Percentiles rank a stretch among this genome's conserved stretches.
Conservation (phyloP, 2,113 vertebrate genomes). For the Platichthys flesus region DNA sequence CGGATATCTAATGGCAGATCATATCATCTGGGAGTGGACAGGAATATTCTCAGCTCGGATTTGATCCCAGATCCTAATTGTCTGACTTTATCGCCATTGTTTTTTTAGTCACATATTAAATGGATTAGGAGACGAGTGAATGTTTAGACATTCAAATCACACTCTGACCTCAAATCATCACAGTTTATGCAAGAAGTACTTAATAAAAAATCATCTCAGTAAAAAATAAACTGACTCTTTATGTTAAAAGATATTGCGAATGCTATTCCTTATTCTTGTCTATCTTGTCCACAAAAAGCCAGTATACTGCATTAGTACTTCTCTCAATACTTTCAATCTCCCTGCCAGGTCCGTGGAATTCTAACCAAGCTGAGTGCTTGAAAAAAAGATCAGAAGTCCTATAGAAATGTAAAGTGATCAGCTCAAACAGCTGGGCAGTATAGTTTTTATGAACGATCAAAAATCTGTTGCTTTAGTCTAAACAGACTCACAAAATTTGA, state of each 20-base stretch:
- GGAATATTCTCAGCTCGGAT: slow-evolving; percentile 37
- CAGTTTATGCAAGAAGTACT: not conserved
- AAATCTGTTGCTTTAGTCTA: not conserved
- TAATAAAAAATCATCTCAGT: not conserved
- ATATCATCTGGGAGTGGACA: slow-evolving; percentile 27
- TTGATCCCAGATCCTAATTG: slow-evolving; percentile 21
- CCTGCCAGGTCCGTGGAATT: too few relatives aligned
- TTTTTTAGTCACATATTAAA: slow-evolving; percentile 28
- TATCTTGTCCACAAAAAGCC: not conserved
- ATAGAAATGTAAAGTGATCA: not conserved
- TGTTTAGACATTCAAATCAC: slow-evolving; percentile 8
- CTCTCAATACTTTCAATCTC: not conserved
- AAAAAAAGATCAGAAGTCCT: not conserved
- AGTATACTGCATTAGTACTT: not conserved
- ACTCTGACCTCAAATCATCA: slow-evolving; percentile 18
- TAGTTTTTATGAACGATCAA: not conserved
- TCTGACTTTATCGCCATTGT: slow-evolving; percentile 22
- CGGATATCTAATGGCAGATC: slow-evolving; percentile 35
- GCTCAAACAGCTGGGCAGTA: not conserved
- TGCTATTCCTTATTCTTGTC: not conserved
- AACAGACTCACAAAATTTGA: not conserved
- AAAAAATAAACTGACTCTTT: not conserved
- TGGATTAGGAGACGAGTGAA: slow-evolving; percentile 8
- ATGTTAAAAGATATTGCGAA: not conserved
- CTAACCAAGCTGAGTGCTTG: not conserved